phyloP scores from a whole-genome alignment of 1,140 invertebrate genomes.

The Procambarus virginalis region DNA sequence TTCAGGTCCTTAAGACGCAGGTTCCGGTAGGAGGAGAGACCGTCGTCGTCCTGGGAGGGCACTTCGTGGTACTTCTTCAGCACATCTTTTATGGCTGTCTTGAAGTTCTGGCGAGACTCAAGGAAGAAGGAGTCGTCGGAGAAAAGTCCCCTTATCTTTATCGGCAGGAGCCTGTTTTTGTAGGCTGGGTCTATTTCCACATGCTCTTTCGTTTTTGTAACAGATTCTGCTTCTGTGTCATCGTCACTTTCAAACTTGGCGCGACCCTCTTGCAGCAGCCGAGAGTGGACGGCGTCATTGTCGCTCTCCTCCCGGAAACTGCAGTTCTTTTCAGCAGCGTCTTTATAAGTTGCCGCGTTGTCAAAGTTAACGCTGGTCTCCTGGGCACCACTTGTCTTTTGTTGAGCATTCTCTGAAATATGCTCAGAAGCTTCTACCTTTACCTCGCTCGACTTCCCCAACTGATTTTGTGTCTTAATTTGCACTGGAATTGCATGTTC shows the following conservation, averaged over 20 bases:
- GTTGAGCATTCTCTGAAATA: not conserved
- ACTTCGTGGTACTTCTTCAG: conserved; percentile 15
- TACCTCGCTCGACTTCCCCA: not conserved
- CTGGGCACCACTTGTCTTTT: not conserved
- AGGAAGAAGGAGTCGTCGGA: conserved; percentile 14
- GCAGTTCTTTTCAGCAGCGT: not conserved
- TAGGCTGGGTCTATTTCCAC: not conserved
- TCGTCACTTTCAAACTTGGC: not conserved
- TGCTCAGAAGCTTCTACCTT: not conserved
- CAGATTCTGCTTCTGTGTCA: not conserved
- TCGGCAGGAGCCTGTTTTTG: not conserved
- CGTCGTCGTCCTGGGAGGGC: not conserved
- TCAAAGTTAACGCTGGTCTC: conserved; percentile 16
- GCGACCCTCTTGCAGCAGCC: not conserved
- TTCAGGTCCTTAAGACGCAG: conserved; percentile 44
- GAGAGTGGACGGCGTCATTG: not conserved
- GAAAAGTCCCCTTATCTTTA: conserved; percentile 17
- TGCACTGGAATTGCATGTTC: not conserved
- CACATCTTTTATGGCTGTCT: conserved; percentile 3
- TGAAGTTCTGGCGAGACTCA: conserved; percentile 7
- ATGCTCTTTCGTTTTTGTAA: not conserved
- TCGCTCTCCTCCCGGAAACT: not conserved
- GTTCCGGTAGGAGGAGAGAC: conserved; percentile 22
- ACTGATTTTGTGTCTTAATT: not conserved
- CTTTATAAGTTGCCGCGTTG: not conserved